Conservation (phyloP, 1,140 invertebrate genomes). For the Drosophila azteca region DNA sequence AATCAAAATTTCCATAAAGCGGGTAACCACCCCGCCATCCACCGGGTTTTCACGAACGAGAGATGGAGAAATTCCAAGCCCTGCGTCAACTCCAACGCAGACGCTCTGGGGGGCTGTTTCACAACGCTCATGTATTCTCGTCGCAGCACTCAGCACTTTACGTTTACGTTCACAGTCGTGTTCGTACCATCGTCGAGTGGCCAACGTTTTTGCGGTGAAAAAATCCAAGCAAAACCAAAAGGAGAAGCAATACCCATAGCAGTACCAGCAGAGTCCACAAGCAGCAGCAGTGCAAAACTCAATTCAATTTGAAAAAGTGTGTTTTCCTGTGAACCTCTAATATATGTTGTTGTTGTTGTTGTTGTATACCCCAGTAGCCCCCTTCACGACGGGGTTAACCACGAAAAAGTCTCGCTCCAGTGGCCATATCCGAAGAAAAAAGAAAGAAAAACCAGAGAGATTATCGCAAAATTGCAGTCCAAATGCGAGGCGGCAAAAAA, state of each 20-base stretch:
- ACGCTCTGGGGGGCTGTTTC: slow-evolving; percentile 61
- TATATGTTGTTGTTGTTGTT: slow-evolving; percentile 31
- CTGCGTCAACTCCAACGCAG: slow-evolving; percentile 80
- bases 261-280: slow-evolving; percentile 30
- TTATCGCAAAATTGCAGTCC: slow-evolving; percentile 15
- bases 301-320: slow-evolving; percentile 59
- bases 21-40: slow-evolving; percentile 17
- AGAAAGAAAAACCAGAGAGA: slow-evolving; percentile 27
- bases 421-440: slow-evolving; percentile 38
- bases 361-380: not conserved
- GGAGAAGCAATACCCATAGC: slow-evolving; percentile 15
- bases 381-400: not conserved
- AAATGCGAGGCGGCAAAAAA: slow-evolving; percentile 46
- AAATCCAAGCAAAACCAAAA: slow-evolving; percentile 17
- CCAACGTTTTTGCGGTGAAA: slow-evolving; percentile 51
- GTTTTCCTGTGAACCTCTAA: slow-evolving; percentile 57
- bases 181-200: slow-evolving; percentile 73
- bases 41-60: slow-evolving; percentile 2
- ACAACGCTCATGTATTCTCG: slow-evolving; percentile 26
- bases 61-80: slow-evolving; percentile 59
- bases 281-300: slow-evolving; percentile 53
- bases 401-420: slow-evolving; percentile 59
- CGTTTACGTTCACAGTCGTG: slow-evolving; percentile 27
- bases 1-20: slow-evolving; percentile 12
- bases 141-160: too few relatives aligned